Percentiles rank a stretch among this genome's conserved stretches.
Conservation (phyloP, 2,888 invertebrate species). For the Oscheius sp. region DNA sequence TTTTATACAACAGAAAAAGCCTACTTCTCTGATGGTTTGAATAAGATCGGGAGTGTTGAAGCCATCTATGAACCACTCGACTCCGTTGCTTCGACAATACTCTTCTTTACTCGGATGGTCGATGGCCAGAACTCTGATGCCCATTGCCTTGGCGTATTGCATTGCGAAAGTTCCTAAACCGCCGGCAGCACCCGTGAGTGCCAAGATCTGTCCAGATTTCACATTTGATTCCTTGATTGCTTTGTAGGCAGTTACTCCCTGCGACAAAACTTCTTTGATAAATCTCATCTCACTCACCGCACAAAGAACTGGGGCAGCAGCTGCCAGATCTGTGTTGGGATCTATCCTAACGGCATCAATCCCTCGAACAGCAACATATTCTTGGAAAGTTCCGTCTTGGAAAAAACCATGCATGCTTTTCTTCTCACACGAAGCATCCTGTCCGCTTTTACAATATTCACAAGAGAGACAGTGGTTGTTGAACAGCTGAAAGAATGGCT, state of each 20-base stretch:
- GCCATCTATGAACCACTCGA: conserved; percentile 42
- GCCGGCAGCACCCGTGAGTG: conserved; percentile 36
- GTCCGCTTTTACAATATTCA: conserved; percentile 38
- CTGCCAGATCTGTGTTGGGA: conserved; percentile 27
- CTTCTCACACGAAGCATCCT: conserved; percentile 30
- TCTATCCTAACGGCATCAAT: conserved; percentile 36
- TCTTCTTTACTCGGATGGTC: conserved; percentile 34
- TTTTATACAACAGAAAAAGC: neutral
- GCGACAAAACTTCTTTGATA: neutral
- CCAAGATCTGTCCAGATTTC: conserved; percentile 32
- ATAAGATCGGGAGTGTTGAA: conserved; percentile 9
- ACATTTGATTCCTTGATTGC: conserved; percentile 35
- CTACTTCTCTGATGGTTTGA: neutral
- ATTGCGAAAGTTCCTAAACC: conserved; percentile 37
- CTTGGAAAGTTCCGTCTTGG: conserved; percentile 38
- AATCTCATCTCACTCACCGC: conserved; percentile 24
- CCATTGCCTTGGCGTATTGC: conserved; percentile 45
- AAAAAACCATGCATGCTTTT: neutral
- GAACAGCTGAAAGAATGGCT: conserved; percentile 32
- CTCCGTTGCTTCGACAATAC: conserved; percentile 36
- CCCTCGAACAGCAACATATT: conserved; percentile 34
- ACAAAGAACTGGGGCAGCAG: conserved; percentile 40
- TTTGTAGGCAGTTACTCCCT: conserved; percentile 44
- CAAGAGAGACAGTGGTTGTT: conserved; percentile 36
- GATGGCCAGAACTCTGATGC: conserved; percentile 35